phyloP scores from a whole-genome alignment of 92 coral and sea anemone genomes.

The Micromussa lordhowensis region DNA sequence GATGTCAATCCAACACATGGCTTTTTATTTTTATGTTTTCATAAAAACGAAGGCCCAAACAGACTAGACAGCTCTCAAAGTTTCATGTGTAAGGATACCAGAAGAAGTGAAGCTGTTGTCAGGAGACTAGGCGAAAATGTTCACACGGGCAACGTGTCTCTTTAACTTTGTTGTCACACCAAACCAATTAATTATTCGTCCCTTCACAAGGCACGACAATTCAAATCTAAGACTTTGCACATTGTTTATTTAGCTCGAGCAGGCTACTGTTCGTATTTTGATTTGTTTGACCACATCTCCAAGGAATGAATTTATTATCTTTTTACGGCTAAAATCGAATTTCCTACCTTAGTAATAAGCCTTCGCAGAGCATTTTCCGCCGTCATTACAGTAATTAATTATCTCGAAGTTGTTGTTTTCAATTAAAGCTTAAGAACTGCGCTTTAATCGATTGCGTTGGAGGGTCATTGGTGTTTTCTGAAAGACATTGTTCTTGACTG shows the following conservation, averaged over 20 bases:
- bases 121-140: constrained; percentile 23
- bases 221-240: constrained; percentile 13
- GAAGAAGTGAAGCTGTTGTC: constrained; percentile 22
- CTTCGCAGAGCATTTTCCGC: constrained; percentile 33
- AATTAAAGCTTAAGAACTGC: constrained; percentile 31
- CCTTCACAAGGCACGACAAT: constrained; percentile 19
- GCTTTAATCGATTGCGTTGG: constrained; percentile 29
- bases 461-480: constrained; percentile 10
- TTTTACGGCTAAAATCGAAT: constrained; percentile 42
- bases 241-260: constrained; percentile 25
- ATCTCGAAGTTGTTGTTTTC: constrained; percentile 37
- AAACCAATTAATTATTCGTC: neutral
- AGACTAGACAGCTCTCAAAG: neutral
- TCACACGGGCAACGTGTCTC: constrained; percentile 27
- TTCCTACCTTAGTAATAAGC: constrained; percentile 27
- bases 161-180: neutral
- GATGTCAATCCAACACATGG: constrained; percentile 31
- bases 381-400: constrained; percentile 42
- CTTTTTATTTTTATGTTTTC: neutral
- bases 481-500: constrained; percentile 5
- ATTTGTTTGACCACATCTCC: constrained; percentile 41
- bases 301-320: constrained; percentile 46
- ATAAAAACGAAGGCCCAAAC: neutral
- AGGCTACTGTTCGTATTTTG: constrained; percentile 34
- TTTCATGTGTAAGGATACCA: constrained; percentile 10